Base-by-base conservation (phyloP, 2,888 invertebrate species). In the Augochlorella aurata region DNA sequence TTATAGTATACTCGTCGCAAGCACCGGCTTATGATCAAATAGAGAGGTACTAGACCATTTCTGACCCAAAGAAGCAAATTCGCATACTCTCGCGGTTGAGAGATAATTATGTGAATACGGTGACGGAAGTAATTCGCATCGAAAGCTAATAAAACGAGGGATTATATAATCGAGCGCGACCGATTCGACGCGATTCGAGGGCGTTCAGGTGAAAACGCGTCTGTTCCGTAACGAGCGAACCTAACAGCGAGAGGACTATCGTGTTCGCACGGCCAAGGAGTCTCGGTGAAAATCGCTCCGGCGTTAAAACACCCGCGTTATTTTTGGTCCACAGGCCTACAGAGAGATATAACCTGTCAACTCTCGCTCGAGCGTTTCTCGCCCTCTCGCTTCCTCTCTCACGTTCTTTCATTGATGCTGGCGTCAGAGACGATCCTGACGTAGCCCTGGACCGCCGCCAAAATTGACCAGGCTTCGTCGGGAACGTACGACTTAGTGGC, bases 321-420 rank as follows among this genome's bases (percentile, higher is more conserved):
- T 88, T 88, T 88, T 88, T 82, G 83, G 87, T 85, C 72, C 50
- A 81, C 70, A 85, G 76, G 88, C 88, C 86, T 88, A 87, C 82
- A 83, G 77, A 81, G 82, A 86, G 88, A 88, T 82, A 88, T 87
- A 86, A 86, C 81, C 84, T 81, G 87, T 87, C 87, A 83, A 77
- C 81, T 68, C 73, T 68, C 73, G 79, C 61, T 83, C 81, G 79
- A 81, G 84, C 63, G 63, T 74, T 77, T 72, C 77, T 80, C 67
- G 52, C 74, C 71, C 52, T 78, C 79, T 84, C 54, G 74, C 81
- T 80, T 75, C 75, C 74, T 70, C 81, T 65, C 47, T 65, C 49
- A 68, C 83, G 83, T 87, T 89, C 88, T 89, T 91, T 90, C 92
- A 92, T 92, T 92, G 92, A 92, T 91, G 90, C 90, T 91, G 89